phyloP scores from a whole-genome alignment of 37 sponge, comb jelly and placozoan species.

The Diacarnus erythraeanus region DNA sequence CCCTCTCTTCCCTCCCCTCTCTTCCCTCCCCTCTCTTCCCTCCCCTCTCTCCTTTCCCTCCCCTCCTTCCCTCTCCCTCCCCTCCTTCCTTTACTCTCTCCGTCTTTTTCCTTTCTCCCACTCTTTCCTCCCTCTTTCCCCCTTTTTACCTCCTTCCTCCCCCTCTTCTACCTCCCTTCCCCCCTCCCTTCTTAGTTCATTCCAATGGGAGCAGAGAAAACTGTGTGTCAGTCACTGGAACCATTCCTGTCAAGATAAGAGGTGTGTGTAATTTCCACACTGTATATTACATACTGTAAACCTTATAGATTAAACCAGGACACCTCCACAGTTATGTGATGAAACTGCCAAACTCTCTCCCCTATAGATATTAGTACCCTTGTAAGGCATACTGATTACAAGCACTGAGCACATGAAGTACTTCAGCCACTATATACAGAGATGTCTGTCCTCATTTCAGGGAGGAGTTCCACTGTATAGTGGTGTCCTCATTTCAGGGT shows the following conservation, averaged over 20 bases:
- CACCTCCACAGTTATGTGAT: too few species aligned
- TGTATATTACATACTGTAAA: too few species aligned
- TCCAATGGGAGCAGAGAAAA: conserved; percentile 44
- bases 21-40: too few species aligned
- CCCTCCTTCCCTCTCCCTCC: conserved; percentile 1
- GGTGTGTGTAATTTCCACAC: conserved; percentile 51
- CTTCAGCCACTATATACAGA: neutral
- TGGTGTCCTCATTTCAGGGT: too few species aligned
- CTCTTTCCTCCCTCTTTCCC: too few species aligned
- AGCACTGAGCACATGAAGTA: too few species aligned
- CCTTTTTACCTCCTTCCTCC: neutral
- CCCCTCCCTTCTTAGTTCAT: conserved; percentile 13
- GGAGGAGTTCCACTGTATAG: too few species aligned
- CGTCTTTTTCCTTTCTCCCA: neutral
- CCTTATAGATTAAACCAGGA: too few species aligned
- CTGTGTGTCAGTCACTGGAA: conserved; percentile 68
- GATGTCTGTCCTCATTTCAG: too few species aligned
- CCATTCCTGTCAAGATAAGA: conserved; percentile 82
- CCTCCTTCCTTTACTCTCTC: neutral
- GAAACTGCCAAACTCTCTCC: neutral
- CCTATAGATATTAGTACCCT: neutral
- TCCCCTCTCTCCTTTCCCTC: too few species aligned
- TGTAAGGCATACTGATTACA: neutral
- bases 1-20: too few species aligned
- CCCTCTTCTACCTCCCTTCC: neutral